Base-by-base conservation (phyloP, 2,888 invertebrate species). In the Mimas tiliae region DNA sequence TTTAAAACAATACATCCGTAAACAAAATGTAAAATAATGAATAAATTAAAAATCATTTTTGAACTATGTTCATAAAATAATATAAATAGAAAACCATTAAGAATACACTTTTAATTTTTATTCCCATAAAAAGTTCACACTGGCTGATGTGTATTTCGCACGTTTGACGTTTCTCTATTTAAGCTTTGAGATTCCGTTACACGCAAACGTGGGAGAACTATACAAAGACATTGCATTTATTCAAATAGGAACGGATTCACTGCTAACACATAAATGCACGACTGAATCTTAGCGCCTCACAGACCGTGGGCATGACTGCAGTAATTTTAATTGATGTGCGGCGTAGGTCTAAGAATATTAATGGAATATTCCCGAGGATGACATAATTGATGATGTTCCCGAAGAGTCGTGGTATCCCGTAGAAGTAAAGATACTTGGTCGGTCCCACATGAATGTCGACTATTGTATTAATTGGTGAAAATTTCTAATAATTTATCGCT, bases 181-280 rank as follows among this genome's bases (percentile, higher is more conserved):
- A 83, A 83, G 79, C 75, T 76, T 78, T 78, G 77, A 70, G 80
- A 82, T 85, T 77, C 90, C 90, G 90, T 91, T 91, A 90, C 66
- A 82, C 80, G 73, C 79, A 78, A 78, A 83, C 88, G 89, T 91
- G 89, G 86, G 91, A 91, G 85, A 85, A 81, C 75, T 79, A 84
- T 84, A 88, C 90, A 90, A 90, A 87, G 80, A 80, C 77, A 75
- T 77, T 72, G 79, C 77, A 78, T 78, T 76, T 76, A 84, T 86
- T 85, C 79, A 83, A 85, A 85, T 79, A 81, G 76, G 77, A 74
- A 74, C 76, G 55, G 69, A 71, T 69, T 70, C 65, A 65, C 65
- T 72, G 34, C 47, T 68, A 68, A 67, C 67, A 42, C 65, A 68
- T 64, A 55, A 70, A 76, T 73, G 68, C 71, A 68, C 65, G 52